A percentile compares a stretch with the other conserved stretches of the same genome.
These are phyloP conservation scores for Drosophila monieri DNA, from an alignment of 2,888 invertebrate species.

Conservation along the genomic window DNA sequence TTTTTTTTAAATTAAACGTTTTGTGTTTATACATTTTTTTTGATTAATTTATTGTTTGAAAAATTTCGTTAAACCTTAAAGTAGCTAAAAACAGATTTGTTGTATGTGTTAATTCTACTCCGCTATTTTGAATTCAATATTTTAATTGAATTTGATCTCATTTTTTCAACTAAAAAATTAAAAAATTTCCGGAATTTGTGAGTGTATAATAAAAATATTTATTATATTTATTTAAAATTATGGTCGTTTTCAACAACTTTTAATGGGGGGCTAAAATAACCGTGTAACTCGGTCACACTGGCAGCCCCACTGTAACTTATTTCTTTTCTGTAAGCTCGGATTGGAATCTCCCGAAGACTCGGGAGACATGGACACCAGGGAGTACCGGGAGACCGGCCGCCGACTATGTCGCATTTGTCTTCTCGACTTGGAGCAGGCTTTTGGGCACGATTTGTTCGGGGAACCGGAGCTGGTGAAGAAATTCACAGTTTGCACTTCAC, in stretches of 20 bases:
- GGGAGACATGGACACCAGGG: slow-evolving; percentile 54
- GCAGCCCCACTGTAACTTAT: slow-evolving; percentile 18
- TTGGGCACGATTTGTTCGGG: slow-evolving; percentile 67
- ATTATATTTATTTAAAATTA: not conserved
- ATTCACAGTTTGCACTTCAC: slow-evolving; percentile 71
- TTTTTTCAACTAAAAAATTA: too few relatives aligned
- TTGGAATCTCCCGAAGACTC: slow-evolving; percentile 18
- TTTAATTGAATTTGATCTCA: too few relatives aligned
- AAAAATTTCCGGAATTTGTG: too few relatives aligned
- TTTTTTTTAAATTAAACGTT: too few relatives aligned
- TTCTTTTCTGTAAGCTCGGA: slow-evolving; percentile 27
- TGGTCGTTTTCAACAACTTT: not conserved
- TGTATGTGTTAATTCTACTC: too few relatives aligned
- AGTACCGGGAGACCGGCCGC: slow-evolving; percentile 52
- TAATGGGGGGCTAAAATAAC: not conserved
- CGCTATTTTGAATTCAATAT: too few relatives aligned
- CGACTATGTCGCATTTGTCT: slow-evolving; percentile 80
- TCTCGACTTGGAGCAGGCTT: slow-evolving; percentile 55
- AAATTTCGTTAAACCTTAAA: too few relatives aligned
- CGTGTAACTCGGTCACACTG: slow-evolving; percentile 11
- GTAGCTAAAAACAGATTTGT: too few relatives aligned
- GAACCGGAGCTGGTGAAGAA: slow-evolving; percentile 74
- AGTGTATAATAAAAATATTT: not conserved
- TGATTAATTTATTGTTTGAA: too few relatives aligned
- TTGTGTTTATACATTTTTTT: too few relatives aligned